phyloP scores from a whole-genome alignment of 2,113 vertebrate genomes.

The Heteronetta atricapilla region DNA sequence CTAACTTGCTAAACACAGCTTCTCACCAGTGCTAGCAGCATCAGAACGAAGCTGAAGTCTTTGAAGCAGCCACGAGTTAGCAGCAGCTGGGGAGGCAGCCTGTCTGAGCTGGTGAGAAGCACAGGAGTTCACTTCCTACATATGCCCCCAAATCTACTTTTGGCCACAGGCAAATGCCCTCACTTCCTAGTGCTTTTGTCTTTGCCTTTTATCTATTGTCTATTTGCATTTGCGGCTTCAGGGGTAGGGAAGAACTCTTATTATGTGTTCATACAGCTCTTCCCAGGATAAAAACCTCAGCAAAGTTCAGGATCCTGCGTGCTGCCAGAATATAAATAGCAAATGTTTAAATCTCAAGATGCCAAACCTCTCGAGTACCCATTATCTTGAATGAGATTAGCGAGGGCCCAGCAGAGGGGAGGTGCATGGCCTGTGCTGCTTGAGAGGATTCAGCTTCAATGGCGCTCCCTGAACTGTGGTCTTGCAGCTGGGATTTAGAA shows the following conservation, averaged over 20 bases:
- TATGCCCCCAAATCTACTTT: neutral
- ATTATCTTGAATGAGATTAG: neutral
- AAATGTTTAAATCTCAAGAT: neutral
- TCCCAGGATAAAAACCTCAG: neutral
- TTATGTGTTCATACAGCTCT: rapidly evolving
- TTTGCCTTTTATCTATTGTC: neutral
- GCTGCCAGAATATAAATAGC: neutral
- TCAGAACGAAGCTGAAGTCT: neutral
- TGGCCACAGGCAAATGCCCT: neutral
- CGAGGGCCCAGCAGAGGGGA: neutral
- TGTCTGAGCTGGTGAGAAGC: neutral
- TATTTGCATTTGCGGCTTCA: neutral
- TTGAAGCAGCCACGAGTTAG: neutral
- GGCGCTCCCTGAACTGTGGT: neutral
- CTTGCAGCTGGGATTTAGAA: neutral
- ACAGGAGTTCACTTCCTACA: neutral
- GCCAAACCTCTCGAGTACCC: neutral
- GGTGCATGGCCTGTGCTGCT: neutral
- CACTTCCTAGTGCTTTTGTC: neutral
- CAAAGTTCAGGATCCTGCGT: neutral
- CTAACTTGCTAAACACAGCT: neutral
- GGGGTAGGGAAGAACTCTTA: neutral
- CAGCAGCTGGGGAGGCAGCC: neutral
- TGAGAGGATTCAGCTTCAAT: neutral
- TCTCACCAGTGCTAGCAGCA: neutral